A percentile compares a stretch with the other conserved stretches of the same genome.
Conservation (phyloP, 2,113 vertebrate species). For the Phyllostomus discolor region DNA sequence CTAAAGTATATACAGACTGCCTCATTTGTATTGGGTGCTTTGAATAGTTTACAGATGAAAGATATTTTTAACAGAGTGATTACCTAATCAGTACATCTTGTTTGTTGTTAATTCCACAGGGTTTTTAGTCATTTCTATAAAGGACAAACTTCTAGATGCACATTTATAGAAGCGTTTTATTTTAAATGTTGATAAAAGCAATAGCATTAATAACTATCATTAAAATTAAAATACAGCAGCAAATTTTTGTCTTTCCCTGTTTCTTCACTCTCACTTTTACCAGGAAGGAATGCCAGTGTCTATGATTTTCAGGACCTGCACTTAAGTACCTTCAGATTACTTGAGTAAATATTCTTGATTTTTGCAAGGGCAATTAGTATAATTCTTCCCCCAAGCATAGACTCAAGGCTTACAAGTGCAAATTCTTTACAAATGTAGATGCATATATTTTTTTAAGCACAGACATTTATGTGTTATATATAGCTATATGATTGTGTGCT, state of each 20-base stretch:
- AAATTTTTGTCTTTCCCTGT: neutral
- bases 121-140: neutral
- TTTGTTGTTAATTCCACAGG: neutral
- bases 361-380: constrained; percentile 23
- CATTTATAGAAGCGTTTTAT: constrained; percentile 13
- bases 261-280: neutral
- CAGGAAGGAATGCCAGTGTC: neutral
- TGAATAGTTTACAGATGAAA: neutral
- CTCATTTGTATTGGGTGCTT: neutral
- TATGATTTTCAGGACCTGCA: constrained; percentile 29
- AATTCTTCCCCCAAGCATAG: constrained; percentile 27
- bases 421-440: neutral
- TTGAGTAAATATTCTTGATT: constrained; percentile 32
- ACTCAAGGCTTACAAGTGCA: neutral
- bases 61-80: neutral
- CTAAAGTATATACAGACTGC: neutral
- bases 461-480: neutral
- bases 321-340: constrained; percentile 36
- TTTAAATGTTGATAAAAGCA: neutral
- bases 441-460: neutral
- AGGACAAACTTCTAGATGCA: neutral
- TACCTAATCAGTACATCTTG: neutral
- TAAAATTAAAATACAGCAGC: constrained; percentile 37
- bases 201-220: constrained; percentile 30
- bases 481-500: neutral